Percentiles rank a stretch among this genome's conserved stretches.
Conservation (phyloP, 2,797 vertebrate genomes). For the Poecilia gillii region DNA sequence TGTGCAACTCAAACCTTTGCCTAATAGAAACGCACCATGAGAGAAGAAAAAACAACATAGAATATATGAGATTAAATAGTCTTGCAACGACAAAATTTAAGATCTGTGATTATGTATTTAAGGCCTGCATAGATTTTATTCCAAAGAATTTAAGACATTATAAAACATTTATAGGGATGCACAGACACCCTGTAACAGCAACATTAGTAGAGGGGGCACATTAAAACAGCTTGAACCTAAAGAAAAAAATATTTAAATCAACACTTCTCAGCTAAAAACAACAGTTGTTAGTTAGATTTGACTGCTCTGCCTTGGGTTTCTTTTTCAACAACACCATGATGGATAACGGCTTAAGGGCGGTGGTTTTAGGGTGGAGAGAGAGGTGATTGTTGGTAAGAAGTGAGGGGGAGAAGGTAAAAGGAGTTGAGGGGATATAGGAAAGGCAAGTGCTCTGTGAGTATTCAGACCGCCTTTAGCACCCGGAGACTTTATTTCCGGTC, state of each 20-base stretch:
- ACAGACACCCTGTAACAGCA: too few relatives aligned
- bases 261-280: not conserved
- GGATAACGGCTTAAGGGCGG: constrained; percentile 41
- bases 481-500: constrained; percentile 44
- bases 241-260: not conserved
- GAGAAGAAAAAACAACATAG: too few relatives aligned
- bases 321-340: constrained; percentile 45
- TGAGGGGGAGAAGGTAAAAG: constrained; percentile 52
- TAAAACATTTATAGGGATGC: too few relatives aligned
- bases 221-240: too few relatives aligned
- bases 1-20: too few relatives aligned
- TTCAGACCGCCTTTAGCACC: constrained; percentile 63
- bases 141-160: too few relatives aligned
- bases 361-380: constrained; percentile 50
- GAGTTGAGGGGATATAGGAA: constrained; percentile 46
- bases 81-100: too few relatives aligned
- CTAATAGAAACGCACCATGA: too few relatives aligned
- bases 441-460: constrained; percentile 78
- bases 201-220: too few relatives aligned
- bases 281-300: not conserved
- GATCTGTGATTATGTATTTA: too few relatives aligned
- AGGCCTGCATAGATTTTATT: too few relatives aligned
- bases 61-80: too few relatives aligned
- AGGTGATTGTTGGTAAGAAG: constrained; percentile 48
- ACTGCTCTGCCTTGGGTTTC: not conserved